phyloP scores from a whole-genome alignment of 1,140 invertebrate genomes.

The Tetranychus urticae region DNA sequence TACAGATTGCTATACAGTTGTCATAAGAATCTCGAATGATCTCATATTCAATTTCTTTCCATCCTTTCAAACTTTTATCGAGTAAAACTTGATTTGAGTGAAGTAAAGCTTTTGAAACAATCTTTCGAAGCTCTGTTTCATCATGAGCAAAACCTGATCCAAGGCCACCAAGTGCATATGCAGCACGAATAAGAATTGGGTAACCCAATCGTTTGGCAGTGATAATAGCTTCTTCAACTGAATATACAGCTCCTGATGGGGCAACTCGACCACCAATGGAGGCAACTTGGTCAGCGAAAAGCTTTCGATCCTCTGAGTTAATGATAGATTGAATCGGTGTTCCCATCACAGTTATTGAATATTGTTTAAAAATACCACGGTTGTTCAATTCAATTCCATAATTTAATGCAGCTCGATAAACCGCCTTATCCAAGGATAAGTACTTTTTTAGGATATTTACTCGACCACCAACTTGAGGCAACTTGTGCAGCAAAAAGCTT shows the following conservation, averaged over 20 bases:
- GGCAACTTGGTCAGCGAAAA: constrained; percentile 69
- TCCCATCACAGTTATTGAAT: constrained; percentile 59
- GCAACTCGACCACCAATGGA: constrained; percentile 81
- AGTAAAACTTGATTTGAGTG: constrained; percentile 85
- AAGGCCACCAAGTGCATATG: constrained; percentile 85
- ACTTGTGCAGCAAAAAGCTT: too few species aligned
- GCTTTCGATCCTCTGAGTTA: constrained; percentile 84
- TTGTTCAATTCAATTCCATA: constrained; percentile 79
- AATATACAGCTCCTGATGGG: constrained; percentile 68
- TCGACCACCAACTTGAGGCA: too few species aligned
- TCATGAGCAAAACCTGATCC: constrained; percentile 93
- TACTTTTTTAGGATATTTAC: constrained; percentile 39
- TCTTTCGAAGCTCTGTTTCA: constrained; percentile 42
- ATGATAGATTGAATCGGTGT: constrained; percentile 89
- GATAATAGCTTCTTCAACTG: constrained; percentile 57
- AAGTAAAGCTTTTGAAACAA: constrained; percentile 69
- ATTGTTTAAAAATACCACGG: constrained; percentile 57
- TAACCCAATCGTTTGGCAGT: constrained; percentile 73
- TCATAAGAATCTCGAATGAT: constrained; percentile 91
- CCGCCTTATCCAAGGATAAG: constrained; percentile 94
- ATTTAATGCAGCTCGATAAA: constrained; percentile 90
- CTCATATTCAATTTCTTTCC: constrained; percentile 99
- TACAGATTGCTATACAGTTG: constrained; percentile 97
- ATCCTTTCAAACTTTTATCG: constrained; percentile 92
- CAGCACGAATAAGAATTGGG: constrained; percentile 79